These are phyloP conservation scores for Perodicticus potto DNA, from an alignment of 2,797 vertebrate species.

Conservation along the genomic window DNA sequence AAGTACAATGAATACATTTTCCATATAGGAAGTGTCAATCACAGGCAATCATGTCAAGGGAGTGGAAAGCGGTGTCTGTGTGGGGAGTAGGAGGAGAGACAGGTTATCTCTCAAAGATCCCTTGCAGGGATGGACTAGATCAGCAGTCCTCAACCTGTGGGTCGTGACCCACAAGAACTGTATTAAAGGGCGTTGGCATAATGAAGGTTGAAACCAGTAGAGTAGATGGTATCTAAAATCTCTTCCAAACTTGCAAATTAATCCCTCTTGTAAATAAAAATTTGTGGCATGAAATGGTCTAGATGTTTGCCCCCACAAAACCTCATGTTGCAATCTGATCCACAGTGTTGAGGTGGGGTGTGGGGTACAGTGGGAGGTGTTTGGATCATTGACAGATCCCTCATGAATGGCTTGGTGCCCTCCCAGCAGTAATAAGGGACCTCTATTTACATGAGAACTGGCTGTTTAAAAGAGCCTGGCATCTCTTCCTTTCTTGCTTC, in stretches of 20 bases:
- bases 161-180: too few relatives aligned
- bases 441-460: neutral
- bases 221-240: neutral
- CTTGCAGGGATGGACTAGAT: neutral
- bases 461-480: neutral
- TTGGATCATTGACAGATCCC: neutral
- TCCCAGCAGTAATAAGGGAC: neutral
- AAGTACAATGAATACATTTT: neutral
- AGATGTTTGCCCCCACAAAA: neutral
- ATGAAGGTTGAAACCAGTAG: too few relatives aligned
- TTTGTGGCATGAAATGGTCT: neutral
- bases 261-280: slow-evolving; percentile 5
- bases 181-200: too few relatives aligned
- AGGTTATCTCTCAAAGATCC: neutral
- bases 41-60: neutral
- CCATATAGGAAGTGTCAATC: neutral
- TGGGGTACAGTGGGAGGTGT: neutral
- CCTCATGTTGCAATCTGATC: neutral
- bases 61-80: neutral
- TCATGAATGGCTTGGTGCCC: neutral
- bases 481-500: neutral
- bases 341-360: neutral
- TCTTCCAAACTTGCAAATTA: neutral
- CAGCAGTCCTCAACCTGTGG: too few relatives aligned
- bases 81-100: neutral